Conservation (phyloP, 2,888 invertebrate species). For the Noctua pronuba region DNA sequence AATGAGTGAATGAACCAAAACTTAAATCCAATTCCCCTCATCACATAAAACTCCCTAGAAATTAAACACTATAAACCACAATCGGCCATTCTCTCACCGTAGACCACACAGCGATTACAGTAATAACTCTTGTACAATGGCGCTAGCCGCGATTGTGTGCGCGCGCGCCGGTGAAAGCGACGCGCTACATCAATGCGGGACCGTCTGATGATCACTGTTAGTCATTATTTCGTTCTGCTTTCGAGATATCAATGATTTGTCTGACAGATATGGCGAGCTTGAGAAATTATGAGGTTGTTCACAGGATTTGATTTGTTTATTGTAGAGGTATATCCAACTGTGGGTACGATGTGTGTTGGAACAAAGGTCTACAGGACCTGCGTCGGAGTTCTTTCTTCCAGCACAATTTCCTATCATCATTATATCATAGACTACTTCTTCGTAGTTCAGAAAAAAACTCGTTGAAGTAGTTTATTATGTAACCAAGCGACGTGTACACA, state of each 20-base stretch:
- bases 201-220: slow-evolving; percentile 58
- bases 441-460: too few species aligned
- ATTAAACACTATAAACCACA: slow-evolving; percentile 49
- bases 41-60: slow-evolving; percentile 17
- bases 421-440: too few species aligned
- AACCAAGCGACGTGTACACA: too few species aligned
- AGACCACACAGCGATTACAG: slow-evolving; percentile 65
- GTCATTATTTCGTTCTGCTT: slow-evolving; percentile 61
- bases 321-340: background rate
- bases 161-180: slow-evolving; percentile 62
- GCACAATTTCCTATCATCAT: too few species aligned
- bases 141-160: slow-evolving; percentile 64
- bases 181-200: slow-evolving; percentile 52
- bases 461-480: too few species aligned
- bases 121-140: slow-evolving; percentile 71
- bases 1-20: background rate
- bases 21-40: background rate
- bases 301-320: slow-evolving; percentile 35
- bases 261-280: slow-evolving; percentile 54
- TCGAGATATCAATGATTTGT: slow-evolving; percentile 54
- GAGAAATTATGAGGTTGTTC: slow-evolving; percentile 55
- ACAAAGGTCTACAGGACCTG: too few species aligned
- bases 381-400: too few species aligned
- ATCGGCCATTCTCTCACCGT: slow-evolving; percentile 51
- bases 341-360: background rate